Conservation (phyloP, 2,888 invertebrate species). For the Epinotia demarniana region DNA sequence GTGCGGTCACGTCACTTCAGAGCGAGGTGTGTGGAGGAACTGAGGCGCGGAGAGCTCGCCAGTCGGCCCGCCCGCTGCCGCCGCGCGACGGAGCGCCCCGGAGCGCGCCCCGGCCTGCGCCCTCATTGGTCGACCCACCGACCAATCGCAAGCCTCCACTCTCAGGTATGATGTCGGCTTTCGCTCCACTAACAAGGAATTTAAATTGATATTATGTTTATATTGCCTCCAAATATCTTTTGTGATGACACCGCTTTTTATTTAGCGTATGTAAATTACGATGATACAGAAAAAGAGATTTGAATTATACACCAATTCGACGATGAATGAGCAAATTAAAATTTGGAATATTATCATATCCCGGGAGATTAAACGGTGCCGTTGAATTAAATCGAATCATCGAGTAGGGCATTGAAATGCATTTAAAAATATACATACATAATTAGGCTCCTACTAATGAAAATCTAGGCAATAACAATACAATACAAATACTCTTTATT, state of each 20-base stretch:
- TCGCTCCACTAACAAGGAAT: conserved; percentile 85
- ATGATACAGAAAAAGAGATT: conserved; percentile 81
- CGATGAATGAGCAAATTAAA: conserved; percentile 77
- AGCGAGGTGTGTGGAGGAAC: conserved; percentile 77
- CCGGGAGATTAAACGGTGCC: conserved; percentile 25
- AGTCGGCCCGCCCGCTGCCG: conserved; percentile 61
- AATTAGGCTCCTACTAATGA: not conserved
- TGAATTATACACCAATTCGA: conserved; percentile 80
- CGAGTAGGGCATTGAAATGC: conserved; percentile 1
- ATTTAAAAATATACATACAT: not conserved
- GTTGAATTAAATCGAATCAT: conserved; percentile 19
- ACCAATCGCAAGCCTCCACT: conserved; percentile 66
- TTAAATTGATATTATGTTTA: conserved; percentile 85
- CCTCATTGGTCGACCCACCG: conserved; percentile 62
- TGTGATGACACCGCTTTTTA: conserved; percentile 85
- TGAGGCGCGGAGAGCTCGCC: conserved; percentile 72
- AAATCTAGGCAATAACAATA: not conserved
- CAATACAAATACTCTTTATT: too few relatives aligned
- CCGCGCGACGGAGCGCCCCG: conserved; percentile 51
- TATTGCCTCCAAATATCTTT: conserved; percentile 85
- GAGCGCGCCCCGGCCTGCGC: conserved; percentile 45
- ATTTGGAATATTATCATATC: conserved; percentile 61
- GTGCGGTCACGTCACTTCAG: conserved; percentile 73
- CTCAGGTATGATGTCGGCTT: conserved; percentile 84
- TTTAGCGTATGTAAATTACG: conserved; percentile 84